Conservation (phyloP, 2,888 invertebrate species). For the Lacanobia oleracea region DNA sequence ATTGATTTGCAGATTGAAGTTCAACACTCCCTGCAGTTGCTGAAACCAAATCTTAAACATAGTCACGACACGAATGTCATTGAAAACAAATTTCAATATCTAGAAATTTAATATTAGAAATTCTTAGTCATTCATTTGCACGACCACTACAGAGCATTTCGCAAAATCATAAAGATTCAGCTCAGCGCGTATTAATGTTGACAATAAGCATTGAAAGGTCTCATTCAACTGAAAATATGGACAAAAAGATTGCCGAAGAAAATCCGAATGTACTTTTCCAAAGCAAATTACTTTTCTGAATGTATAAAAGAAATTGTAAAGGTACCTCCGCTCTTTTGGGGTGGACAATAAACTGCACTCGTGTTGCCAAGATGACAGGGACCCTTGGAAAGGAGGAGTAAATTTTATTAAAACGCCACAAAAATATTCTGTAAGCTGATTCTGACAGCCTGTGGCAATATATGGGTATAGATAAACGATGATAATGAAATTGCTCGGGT, state of each 20-base stretch:
- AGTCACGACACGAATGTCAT: neutral
- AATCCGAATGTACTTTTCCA: conserved; percentile 43
- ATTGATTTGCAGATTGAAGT: neutral
- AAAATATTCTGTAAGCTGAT: conserved; percentile 72
- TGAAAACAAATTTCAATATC: conserved; percentile 20
- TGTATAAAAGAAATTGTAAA: conserved; percentile 63
- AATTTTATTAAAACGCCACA: conserved; percentile 81
- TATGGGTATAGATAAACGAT: conserved; percentile 57
- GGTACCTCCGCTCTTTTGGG: conserved; percentile 54
- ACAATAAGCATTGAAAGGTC: conserved; percentile 58
- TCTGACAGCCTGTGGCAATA: conserved; percentile 67
- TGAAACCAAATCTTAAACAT: conserved; percentile 1
- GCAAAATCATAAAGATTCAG: conserved; percentile 38
- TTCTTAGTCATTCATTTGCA: conserved; percentile 7
- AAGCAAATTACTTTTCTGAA: conserved; percentile 64
- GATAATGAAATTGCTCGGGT: conserved; percentile 34
- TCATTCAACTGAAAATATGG: conserved; percentile 51
- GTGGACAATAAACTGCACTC: conserved; percentile 79
- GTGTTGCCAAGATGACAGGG: conserved; percentile 69
- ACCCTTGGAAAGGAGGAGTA: conserved; percentile 69
- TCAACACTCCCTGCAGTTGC: neutral
- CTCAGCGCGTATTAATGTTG: conserved; percentile 49
- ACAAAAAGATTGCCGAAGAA: conserved; percentile 52
- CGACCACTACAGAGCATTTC: conserved; percentile 10
- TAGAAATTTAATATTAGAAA: conserved; percentile 36